Evolutionary conservation across 2,797 vertebrate species (phyloP).

Genomic region (Pipistrellus kuhlii): DNA sequence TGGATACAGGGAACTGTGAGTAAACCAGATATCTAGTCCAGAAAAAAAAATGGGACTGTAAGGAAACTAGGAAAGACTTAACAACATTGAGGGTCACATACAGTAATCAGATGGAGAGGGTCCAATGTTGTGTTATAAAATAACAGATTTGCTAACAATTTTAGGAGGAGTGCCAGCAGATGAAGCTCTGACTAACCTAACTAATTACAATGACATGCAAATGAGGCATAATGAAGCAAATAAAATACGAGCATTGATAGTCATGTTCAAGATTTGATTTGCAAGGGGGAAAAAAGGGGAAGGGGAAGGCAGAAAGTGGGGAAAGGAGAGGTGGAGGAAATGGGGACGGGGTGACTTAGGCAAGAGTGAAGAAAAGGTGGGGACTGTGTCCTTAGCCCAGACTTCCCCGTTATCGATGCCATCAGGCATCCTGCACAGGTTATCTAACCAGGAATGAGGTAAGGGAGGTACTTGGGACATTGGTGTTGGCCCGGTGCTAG

Average conservation of each 20-base stretch:
- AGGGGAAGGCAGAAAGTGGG: neutral
- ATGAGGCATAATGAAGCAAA: neutral
- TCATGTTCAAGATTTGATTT: neutral
- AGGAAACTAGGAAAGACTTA: neutral
- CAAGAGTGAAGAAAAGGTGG: neutral
- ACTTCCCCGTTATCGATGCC: no score
- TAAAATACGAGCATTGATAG: neutral
- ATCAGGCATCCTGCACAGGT: neutral
- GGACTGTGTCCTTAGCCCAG: neutral
- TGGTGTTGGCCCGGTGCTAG: neutral
- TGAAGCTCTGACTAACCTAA: neutral
- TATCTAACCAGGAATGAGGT: neutral
- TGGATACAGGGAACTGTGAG: neutral
- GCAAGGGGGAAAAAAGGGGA: neutral
- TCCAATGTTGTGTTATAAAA: neutral
- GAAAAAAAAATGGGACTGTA: neutral
- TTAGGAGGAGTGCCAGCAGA: neutral
- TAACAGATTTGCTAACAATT: neutral
- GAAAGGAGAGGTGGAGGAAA: neutral
- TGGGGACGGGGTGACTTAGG: neutral
- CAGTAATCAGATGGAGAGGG: neutral
- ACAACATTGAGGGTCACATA: neutral
- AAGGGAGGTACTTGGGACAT: neutral
- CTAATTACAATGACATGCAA: neutral
- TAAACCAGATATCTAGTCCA: neutral